Base-by-base conservation (phyloP, 1,140 invertebrate genomes). In the Aricia agestis region DNA sequence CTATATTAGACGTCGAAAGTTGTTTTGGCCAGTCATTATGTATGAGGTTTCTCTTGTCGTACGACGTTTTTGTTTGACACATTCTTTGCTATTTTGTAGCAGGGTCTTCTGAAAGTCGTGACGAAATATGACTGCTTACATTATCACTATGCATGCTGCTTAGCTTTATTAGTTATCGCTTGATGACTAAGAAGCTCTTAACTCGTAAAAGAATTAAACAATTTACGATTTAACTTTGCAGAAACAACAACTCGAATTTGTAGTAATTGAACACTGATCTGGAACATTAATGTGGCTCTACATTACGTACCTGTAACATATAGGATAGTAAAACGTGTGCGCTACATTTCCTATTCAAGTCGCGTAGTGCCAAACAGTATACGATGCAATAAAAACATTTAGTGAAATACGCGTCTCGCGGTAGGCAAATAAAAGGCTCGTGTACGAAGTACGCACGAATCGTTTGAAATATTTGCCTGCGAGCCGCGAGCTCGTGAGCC, bases 401-500 rank as follows among this genome's bases (percentile, higher is more conserved):
- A 11, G 18, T 19, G 11, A 63, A 63, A 25, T 63, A 17, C 18
- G 59, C 17, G 68, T 61, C 15, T 19, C 59, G 72, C 59, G 36
- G 42, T 41, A 67, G 11, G 68, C 19, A 72, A 65, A 69, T 73
- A 73, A 69, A 72, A 73, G 67, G 25, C 13, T 71, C 67, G 66
- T 68, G 58, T 72, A 59, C 41, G 68, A 36, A 19, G 68, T 66
- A 72, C 74, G 68, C 72, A 72, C 68, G 65, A 67, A 41, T 69
- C 67, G 70, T 75, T 74, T 74, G 74, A 78, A 78, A 74, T 74
- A 75, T 72, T 75, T 69, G 71, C 67, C 59, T 66, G 67, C 71
- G 72, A 36, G 36, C 36, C 36, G 36, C 36, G 36, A 36, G 9
- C 74, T 73, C 77, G 74, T 75, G 72, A 71, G 72, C 76, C 74